Percentiles rank a stretch among this genome's conserved stretches.
These are phyloP conservation scores for Syngnathus rostellatus DNA, from an alignment of 2,797 vertebrate genomes.

Conservation along the genomic window DNA sequence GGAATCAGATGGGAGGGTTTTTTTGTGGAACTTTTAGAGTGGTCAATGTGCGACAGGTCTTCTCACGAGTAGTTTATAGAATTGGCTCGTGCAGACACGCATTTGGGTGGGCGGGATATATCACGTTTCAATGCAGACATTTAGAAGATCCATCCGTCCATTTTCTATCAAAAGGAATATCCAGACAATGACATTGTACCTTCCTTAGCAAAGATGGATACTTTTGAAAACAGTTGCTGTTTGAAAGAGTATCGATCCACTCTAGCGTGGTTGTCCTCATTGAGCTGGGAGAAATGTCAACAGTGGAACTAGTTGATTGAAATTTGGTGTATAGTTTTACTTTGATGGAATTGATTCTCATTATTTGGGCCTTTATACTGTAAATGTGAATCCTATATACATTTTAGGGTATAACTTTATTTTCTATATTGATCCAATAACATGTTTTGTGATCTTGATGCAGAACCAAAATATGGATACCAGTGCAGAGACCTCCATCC, in stretches of 20 bases:
- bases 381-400: too few relatives aligned
- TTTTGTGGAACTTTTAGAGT: constrained; percentile 25
- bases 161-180: constrained; percentile 32
- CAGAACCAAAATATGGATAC: not conserved
- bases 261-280: too few relatives aligned
- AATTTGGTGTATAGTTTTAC: too few relatives aligned
- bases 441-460: constrained; percentile 9
- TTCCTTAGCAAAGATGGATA: constrained; percentile 50
- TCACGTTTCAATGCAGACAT: constrained; percentile 15
- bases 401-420: not conserved
- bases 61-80: constrained; percentile 9
- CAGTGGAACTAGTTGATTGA: too few relatives aligned
- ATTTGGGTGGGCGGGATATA: constrained; percentile 6
- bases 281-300: too few relatives aligned
- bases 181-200: constrained; percentile 45
- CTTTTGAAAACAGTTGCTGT: constrained; percentile 44
- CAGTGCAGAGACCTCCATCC: too few relatives aligned
- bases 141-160: not conserved
- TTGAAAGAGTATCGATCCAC: constrained; percentile 40
- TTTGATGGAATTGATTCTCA: too few relatives aligned
- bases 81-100: constrained; percentile 18
- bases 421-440: not conserved
- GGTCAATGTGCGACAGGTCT: constrained; percentile 20
- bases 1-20: constrained; percentile 56
- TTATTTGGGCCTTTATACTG: too few relatives aligned